Conservation (phyloP, 2,888 invertebrate genomes). For the Catocala nupta region DNA sequence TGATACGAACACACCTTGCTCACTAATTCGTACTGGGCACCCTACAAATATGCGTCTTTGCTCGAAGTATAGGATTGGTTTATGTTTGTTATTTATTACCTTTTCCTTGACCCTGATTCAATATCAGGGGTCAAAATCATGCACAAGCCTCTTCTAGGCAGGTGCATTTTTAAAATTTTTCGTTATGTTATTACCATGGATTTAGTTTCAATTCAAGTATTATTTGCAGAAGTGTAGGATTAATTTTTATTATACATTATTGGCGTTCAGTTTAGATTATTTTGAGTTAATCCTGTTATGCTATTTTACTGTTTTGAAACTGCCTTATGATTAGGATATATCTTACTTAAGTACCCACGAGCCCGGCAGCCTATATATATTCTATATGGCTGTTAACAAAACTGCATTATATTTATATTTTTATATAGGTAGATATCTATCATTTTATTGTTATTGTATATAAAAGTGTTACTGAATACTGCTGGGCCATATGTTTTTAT, state of each 20-base stretch:
- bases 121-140: slow-evolving; percentile 5
- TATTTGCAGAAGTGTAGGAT: too few relatives aligned
- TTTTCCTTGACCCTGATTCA: slow-evolving; percentile 5
- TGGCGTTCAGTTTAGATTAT: too few relatives aligned
- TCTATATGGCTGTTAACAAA: not conserved
- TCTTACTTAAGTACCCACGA: slow-evolving; percentile 2
- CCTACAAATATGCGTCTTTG: not conserved
- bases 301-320: not conserved
- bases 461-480: slow-evolving; percentile 6
- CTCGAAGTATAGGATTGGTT: not conserved
- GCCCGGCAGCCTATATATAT: not conserved
- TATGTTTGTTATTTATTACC: not conserved
- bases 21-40: not conserved
- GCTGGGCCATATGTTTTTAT: slow-evolving; percentile 4
- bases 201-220: not conserved
- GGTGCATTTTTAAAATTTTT: not conserved
- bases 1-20: slow-evolving; percentile 1
- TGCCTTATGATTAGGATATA: not conserved
- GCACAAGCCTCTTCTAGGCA: not conserved
- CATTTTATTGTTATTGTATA: not conserved
- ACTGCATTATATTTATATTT: not conserved
- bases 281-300: not conserved
- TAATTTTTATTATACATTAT: too few relatives aligned
- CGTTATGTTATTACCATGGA: not conserved
- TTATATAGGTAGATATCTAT: not conserved